Evolutionary conservation across 1,140 invertebrate genomes (phyloP), one percentile per base, ranked within the genome.

Genomic region (Eriosoma lanigerum): DNA sequence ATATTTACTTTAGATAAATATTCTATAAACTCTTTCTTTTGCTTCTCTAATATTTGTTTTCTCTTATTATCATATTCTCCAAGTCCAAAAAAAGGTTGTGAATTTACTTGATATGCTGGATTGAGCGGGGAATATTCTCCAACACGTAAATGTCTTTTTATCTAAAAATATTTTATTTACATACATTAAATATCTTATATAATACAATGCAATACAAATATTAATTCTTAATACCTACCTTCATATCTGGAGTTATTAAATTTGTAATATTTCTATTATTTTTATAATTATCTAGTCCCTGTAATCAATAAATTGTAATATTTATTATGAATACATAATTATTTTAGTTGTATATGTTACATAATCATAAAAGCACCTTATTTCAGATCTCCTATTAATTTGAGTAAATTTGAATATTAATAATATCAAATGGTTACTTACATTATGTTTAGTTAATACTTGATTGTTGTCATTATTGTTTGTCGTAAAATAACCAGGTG

Each of bases 81-180:
- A 26, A 81, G 29, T 19, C 73, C 81, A 38, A 81, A 62, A 19
- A 81, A 76, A n/a, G 81, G 81, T 56, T 66, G 62, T 6, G 60
- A 50, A 50, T 50, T 76, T 10, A 66, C 21, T 81, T 66, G 54
- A 76, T 76, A 66, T 13, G 56, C 81, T 50, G 73, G 81, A 81
- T 81, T 81, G 54, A 76, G 50, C 1, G 81, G 81, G 12, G 72
- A 81, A 66, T 54, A 81, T 52, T 81, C 81, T 64, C 81, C 81
- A 81, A 66, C 56, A 66, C 81, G 81, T 46, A 81, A 58, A 78
- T 78, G 62, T 62, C 38, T 78, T 12, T 46, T 78, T 38, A 78
- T n/a, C 75, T 78, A 24, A 78, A 78, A 58, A 48, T 12, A 44
- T 56, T 15, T 4, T 46, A 21, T 5, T n/a, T n/a, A n/a, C n/a